A percentile compares a stretch with the other conserved stretches of the same genome.
phyloP scores from a whole-genome alignment of 2,113 vertebrate genomes.

The Tonatia bakeri region DNA sequence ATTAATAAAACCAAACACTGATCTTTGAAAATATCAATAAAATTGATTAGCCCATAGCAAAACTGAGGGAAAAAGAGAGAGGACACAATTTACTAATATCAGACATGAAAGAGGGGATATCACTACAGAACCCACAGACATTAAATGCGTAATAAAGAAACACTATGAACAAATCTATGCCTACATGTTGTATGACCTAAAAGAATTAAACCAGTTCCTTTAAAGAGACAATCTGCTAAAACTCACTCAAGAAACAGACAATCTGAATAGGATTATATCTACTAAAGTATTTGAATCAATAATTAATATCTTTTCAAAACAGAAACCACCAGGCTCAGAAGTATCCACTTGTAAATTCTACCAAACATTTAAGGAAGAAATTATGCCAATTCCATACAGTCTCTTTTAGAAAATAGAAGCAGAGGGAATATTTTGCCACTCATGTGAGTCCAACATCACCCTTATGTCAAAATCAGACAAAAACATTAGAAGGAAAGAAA shows the following conservation, averaged over 20 bases:
- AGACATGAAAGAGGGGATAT: background rate
- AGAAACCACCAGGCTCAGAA: background rate
- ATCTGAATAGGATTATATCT: background rate
- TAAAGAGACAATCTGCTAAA: background rate
- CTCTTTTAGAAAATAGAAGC: background rate
- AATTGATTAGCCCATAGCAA: background rate
- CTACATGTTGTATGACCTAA: background rate
- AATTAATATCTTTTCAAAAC: background rate
- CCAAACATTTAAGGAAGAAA: background rate
- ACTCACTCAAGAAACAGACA: background rate
- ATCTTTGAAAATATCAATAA: background rate
- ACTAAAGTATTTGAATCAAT: background rate
- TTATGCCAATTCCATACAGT: background rate
- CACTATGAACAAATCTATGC: background rate
- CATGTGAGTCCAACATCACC: background rate
- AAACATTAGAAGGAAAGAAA: background rate
- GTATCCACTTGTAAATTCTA: background rate
- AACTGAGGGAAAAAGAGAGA: background rate
- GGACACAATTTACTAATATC: background rate
- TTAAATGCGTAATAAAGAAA: background rate
- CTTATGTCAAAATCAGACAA: background rate
- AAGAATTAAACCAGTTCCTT: background rate
- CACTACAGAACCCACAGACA: background rate
- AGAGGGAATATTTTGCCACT: background rate
- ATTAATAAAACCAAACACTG: background rate